A percentile compares a stretch with the other conserved stretches of the same genome.
These are phyloP conservation scores for Ectemnius continuus DNA, from an alignment of 2,888 invertebrate species.

Conservation along the genomic window DNA sequence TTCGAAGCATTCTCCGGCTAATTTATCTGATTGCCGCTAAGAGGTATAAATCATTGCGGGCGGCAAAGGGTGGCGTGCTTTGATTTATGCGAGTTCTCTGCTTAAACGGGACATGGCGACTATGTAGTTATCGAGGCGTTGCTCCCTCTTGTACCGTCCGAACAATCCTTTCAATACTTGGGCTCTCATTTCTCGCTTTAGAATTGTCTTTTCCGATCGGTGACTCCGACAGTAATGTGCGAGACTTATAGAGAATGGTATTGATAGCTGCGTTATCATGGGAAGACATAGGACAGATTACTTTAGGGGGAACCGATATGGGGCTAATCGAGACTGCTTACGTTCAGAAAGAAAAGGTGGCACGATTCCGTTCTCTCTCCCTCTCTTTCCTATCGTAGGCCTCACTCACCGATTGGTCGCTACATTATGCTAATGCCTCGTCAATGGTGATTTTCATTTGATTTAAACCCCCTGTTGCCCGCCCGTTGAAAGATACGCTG, in stretches of 20 bases:
- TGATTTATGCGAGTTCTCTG: constrained; percentile 51
- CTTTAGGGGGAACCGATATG: neutral
- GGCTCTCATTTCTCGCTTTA: too few relatives aligned
- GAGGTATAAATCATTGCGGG: constrained; percentile 47
- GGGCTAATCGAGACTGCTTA: neutral
- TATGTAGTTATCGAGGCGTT: constrained; percentile 35
- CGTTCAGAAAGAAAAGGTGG: neutral
- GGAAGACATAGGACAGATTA: too few relatives aligned
- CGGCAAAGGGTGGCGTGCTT: constrained; percentile 43
- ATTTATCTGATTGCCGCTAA: constrained; percentile 57
- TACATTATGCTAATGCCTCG: constrained; percentile 69
- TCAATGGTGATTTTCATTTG: constrained; percentile 70
- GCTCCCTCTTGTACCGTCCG: constrained; percentile 40
- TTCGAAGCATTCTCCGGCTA: constrained; percentile 38
- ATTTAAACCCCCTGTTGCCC: constrained; percentile 68
- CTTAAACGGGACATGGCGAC: constrained; percentile 54
- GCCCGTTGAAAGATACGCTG: constrained; percentile 67
- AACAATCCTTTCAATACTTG: neutral
- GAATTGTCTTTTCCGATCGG: too few relatives aligned
- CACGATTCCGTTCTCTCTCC: neutral
- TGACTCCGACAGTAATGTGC: too few relatives aligned
- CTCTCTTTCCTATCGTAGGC: constrained; percentile 26
- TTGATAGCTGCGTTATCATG: too few relatives aligned
- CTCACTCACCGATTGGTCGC: constrained; percentile 64
- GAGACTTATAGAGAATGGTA: too few relatives aligned